These are phyloP conservation scores for Pteruthius melanotis DNA, from an alignment of 2,113 vertebrate species.

Conservation along the genomic window DNA sequence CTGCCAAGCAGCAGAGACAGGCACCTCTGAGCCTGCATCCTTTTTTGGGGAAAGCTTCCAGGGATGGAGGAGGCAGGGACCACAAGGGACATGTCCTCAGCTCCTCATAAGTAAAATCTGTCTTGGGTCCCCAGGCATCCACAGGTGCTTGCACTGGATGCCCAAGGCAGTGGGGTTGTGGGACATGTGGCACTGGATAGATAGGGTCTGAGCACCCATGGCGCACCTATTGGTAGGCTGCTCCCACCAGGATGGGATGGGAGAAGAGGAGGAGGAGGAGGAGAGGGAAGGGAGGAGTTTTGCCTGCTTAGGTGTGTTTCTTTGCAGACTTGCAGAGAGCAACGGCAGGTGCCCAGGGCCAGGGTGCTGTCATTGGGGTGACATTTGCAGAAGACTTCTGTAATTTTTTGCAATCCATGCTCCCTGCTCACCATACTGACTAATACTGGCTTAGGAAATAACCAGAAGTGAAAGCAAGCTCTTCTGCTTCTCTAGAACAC, in stretches of 20 bases:
- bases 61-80: background rate
- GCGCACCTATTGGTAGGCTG: background rate
- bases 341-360: background rate
- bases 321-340: background rate
- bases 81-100: background rate
- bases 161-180: background rate
- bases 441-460: background rate
- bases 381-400: background rate
- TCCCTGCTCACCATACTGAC: background rate
- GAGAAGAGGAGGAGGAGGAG: background rate
- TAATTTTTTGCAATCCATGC: background rate
- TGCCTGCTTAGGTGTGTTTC: background rate
- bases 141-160: background rate
- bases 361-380: background rate
- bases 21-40: background rate
- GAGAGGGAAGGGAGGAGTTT: background rate
- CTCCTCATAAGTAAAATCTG: background rate
- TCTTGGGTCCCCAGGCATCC: background rate
- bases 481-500: background rate
- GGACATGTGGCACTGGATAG: background rate
- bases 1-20: accelerated
- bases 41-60: background rate
- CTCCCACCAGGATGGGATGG: background rate
- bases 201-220: background rate
- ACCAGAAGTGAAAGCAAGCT: background rate